A percentile compares a stretch with the other conserved stretches of the same genome.
These are phyloP conservation scores for Callipepla californica DNA, from an alignment of 2,113 vertebrate species.

Conservation along the genomic window DNA sequence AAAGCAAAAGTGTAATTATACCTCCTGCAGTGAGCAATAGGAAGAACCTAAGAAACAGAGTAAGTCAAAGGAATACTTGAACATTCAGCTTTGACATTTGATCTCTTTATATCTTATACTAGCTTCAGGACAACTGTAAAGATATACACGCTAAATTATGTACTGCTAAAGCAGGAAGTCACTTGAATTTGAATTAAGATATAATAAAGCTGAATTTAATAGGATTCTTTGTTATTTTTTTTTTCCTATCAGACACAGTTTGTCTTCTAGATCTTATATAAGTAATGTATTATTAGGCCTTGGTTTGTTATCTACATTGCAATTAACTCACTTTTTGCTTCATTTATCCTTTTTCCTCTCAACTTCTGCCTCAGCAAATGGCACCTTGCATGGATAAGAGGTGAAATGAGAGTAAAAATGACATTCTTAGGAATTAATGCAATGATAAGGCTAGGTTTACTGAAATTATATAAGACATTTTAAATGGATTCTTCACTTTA, in stretches of 20 bases:
- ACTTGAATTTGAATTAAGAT: conserved; percentile 17
- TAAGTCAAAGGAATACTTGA: neutral
- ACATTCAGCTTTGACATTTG: neutral
- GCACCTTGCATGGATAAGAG: neutral
- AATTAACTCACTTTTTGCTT: conserved; percentile 45
- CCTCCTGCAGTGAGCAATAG: neutral
- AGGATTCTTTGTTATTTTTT: neutral
- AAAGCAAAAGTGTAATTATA: neutral
- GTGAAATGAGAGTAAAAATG: neutral
- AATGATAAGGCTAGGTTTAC: neutral
- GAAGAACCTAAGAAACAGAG: neutral
- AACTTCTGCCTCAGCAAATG: conserved; percentile 19
- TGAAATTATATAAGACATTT: neutral
- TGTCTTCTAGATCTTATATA: neutral
- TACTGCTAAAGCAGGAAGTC: neutral
- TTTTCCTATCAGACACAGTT: neutral
- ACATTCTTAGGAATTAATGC: neutral
- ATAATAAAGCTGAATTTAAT: neutral
- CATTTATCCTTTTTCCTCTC: conserved; percentile 28
- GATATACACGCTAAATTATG: neutral
- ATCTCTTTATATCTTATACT: neutral
- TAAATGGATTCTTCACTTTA: neutral
- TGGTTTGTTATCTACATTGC: conserved; percentile 33
- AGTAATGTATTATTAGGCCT: neutral
- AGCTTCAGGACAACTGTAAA: conserved; percentile 2